A percentile compares a stretch with the other conserved stretches of the same genome.
Evolutionary conservation across 1,140 invertebrate species (phyloP).

Genomic region (Hylaeus anthracinus): DNA sequence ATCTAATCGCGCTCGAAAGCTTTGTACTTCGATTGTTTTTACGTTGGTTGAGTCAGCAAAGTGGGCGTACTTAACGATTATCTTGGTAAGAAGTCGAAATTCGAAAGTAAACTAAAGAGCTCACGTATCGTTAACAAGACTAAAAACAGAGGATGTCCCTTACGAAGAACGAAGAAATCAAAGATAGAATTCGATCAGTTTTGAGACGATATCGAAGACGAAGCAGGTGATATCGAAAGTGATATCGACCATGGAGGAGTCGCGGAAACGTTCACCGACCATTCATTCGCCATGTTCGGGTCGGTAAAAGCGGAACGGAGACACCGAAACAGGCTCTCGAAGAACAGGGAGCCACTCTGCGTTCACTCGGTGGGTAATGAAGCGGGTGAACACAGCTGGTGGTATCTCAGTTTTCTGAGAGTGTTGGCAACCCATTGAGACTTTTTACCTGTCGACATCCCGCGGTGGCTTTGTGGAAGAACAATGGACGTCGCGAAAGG

Average conservation of each 20-base stretch:
- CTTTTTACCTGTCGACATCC: slow-evolving; percentile 27
- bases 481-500: not conserved
- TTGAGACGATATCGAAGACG: too few relatives aligned
- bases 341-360: slow-evolving; percentile 95
- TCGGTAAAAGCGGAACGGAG: slow-evolving; percentile 57
- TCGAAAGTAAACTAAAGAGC: too few relatives aligned
- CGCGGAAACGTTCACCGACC: too few relatives aligned
- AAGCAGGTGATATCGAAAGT: not conserved
- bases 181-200: too few relatives aligned
- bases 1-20: not conserved
- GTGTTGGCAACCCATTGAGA: slow-evolving; percentile 67
- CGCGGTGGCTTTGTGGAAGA: not conserved
- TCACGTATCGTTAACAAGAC: too few relatives aligned
- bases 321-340: slow-evolving; percentile 69
- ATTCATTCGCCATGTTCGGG: slow-evolving; percentile 7
- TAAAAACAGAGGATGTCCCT: too few relatives aligned
- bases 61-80: not conserved
- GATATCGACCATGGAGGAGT: slow-evolving; percentile 1
- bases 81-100: too few relatives aligned
- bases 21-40: too few relatives aligned
- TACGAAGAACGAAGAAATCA: too few relatives aligned
- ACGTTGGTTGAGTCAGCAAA: too few relatives aligned
- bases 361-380: slow-evolving; percentile 90
- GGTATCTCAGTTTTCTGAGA: slow-evolving; percentile 93
- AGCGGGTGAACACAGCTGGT: slow-evolving; percentile 98